Percentiles rank a stretch among this genome's conserved stretches.
Conservation (phyloP, 2,113 vertebrate genomes). For the Hyla sarda region DNA sequence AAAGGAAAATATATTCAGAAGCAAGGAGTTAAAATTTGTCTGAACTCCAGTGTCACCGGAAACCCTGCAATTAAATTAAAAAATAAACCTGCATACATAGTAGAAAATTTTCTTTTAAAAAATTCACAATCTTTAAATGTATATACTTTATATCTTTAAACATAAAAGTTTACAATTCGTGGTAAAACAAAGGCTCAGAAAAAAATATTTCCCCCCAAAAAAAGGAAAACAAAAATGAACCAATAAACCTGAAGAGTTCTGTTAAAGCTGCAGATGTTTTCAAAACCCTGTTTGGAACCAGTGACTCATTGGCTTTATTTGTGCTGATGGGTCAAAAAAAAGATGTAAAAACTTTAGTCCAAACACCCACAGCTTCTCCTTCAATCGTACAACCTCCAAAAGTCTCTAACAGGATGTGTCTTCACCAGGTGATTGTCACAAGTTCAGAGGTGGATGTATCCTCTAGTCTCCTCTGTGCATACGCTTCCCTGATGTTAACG, state of each 20-base stretch:
- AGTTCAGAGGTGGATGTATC: constrained; percentile 77
- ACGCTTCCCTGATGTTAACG: constrained; percentile 91
- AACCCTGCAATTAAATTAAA: constrained; percentile 94
- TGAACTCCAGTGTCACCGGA: constrained; percentile 69
- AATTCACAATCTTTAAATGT: constrained; percentile 99
- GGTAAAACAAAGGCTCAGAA: constrained; percentile 94
- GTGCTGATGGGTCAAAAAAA: constrained; percentile 95
- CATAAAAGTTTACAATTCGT: constrained; percentile 94
- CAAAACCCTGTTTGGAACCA: constrained; percentile 94
- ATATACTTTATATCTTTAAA: constrained; percentile 91
- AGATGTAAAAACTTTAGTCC: constrained; percentile 92
- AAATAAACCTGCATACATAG: constrained; percentile 98
- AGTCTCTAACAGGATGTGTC: constrained; percentile 76
- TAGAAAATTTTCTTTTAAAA: constrained; percentile 99
- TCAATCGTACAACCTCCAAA: constrained; percentile 67
- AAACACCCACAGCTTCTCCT: constrained; percentile 86
- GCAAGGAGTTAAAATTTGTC: constrained; percentile 63
- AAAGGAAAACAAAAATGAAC: constrained; percentile 60
- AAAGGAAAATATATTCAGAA: constrained; percentile 59
- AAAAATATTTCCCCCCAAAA: constrained; percentile 78
- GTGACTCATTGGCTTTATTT: constrained; percentile 87
- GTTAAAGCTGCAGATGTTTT: constrained; percentile 97
- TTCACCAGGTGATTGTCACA: constrained; percentile 83
- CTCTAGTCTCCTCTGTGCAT: constrained; percentile 73
- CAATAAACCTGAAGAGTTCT: constrained; percentile 82